These are phyloP conservation scores for Meloe dianella DNA, from an alignment of 2,888 invertebrate species.

Conservation along the genomic window DNA sequence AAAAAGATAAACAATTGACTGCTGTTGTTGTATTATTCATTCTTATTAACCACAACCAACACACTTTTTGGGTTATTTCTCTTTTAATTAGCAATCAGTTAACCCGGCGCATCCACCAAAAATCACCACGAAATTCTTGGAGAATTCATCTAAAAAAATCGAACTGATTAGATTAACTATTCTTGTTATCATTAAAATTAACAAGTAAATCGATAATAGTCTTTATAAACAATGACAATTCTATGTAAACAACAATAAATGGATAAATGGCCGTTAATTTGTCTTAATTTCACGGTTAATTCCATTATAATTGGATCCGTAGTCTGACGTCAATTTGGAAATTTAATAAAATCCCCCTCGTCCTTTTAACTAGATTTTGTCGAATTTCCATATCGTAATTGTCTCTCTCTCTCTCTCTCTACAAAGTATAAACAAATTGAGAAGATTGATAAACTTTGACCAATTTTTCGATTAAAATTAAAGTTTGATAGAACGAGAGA, in stretches of 20 bases:
- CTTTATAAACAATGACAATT: not conserved
- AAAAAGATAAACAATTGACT: no score
- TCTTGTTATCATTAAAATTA: not conserved
- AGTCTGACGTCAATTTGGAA: not conserved
- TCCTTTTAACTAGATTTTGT: no score
- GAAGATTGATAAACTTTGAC: not conserved
- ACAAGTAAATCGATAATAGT: not conserved
- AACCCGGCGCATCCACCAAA: constrained; percentile 2
- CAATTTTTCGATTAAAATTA: not conserved
- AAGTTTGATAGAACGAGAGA: not conserved
- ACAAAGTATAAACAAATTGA: not conserved
- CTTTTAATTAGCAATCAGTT: not conserved
- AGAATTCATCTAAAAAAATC: no score
- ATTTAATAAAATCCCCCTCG: not conserved
- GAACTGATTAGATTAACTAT: not conserved
- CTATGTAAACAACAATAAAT: not conserved
- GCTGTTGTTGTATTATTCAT: no score
- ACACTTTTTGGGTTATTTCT: no score
- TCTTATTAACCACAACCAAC: no score
- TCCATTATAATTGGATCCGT: not conserved
- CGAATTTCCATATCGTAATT: no score
- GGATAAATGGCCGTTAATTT: not conserved
- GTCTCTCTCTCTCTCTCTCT: no score
- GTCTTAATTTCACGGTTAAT: not conserved
- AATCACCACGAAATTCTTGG: not conserved